These are phyloP conservation scores for Agrypnus murinus DNA, from an alignment of 2,888 invertebrate genomes.

Conservation along the genomic window DNA sequence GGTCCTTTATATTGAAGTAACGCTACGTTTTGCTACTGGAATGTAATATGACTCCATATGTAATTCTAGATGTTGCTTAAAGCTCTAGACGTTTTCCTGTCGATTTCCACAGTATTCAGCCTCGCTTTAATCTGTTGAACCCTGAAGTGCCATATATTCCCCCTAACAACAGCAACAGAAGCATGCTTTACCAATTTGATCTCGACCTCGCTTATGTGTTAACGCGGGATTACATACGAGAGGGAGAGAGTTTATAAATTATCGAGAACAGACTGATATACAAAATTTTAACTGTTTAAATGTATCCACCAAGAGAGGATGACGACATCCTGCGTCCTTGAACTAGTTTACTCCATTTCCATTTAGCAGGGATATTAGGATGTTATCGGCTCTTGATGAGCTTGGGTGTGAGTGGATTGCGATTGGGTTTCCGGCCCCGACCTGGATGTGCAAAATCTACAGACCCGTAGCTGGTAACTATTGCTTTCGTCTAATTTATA, in stretches of 20 bases:
- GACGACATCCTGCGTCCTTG: slow-evolving; percentile 31
- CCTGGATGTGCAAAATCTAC: slow-evolving; percentile 42
- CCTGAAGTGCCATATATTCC: slow-evolving; percentile 9
- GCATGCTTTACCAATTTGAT: slow-evolving; percentile 9
- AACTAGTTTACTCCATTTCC: slow-evolving; percentile 44
- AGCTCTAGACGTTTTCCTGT: slow-evolving; percentile 23
- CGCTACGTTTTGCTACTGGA: slow-evolving; percentile 2
- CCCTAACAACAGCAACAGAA: slow-evolving; percentile 9
- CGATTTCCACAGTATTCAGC: slow-evolving; percentile 10
- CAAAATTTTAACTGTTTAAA: slow-evolving; percentile 16
- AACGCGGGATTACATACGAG: too few species aligned
- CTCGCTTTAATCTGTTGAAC: slow-evolving; percentile 24
- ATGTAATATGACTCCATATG: slow-evolving; percentile 29
- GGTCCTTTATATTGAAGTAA: slow-evolving; percentile 21
- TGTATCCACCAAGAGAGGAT: background rate
- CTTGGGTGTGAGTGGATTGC: slow-evolving; percentile 38
- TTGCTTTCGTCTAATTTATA: slow-evolving; percentile 32
- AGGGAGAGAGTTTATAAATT: slow-evolving; percentile 3
- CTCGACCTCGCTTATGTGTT: background rate
- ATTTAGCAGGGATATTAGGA: slow-evolving; percentile 41
- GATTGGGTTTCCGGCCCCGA: slow-evolving; percentile 47
- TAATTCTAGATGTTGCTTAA: slow-evolving; percentile 21
- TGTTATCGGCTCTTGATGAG: slow-evolving; percentile 51
- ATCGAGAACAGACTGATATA: background rate
- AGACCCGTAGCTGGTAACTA: slow-evolving; percentile 34